Evolutionary conservation across 2,888 invertebrate species (phyloP), one percentile per base, ranked within the genome.

Genomic region (Prosapia bicincta): DNA sequence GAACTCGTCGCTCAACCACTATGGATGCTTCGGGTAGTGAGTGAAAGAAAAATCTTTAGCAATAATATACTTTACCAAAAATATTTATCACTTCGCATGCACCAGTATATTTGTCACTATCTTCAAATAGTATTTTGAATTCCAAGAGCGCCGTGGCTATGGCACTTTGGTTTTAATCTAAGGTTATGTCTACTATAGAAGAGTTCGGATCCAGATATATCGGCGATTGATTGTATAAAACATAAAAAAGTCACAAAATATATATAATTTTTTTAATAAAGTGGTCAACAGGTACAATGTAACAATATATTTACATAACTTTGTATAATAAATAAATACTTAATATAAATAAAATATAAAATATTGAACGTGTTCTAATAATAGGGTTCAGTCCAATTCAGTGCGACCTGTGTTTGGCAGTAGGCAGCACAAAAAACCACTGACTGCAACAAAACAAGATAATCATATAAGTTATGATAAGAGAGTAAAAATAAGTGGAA

Each of bases 361-460:
- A n/a, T 9, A 15, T 5, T 15, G n/a, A 6, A 26, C 9, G 6
- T 24, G 5, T 10, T 15, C n/a, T n/a, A n/a, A n/a, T n/a, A 20
- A 10, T 10, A 30, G 65, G 15, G 25, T 26, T 82, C 88, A 91
- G 83, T 91, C 91, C 84, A 93, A 85, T 65, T 92, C 91, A 82
- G 91, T 91, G 83, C 90, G 89, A 80, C 93, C 93, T 78, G 93
- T 93, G 85, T 88, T 91, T 82, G 93, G 93, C 83, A 93, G 87
- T 84, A 92, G 86, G 85, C 92, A 89, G 85, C 93, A 93, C 80
- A 93, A 87, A 79, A 92, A 84, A 78, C 91, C 93, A 86, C 92
- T 91, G 82, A 89, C 93, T 93, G 86, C 38, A 89, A 89, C 79
- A 43, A 76, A 80, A 83, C 79, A 80, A 78, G 13, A 13, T 13